These are phyloP conservation scores for Cololabis saira DNA, from an alignment of 2,113 vertebrate species.

Conservation along the genomic window DNA sequence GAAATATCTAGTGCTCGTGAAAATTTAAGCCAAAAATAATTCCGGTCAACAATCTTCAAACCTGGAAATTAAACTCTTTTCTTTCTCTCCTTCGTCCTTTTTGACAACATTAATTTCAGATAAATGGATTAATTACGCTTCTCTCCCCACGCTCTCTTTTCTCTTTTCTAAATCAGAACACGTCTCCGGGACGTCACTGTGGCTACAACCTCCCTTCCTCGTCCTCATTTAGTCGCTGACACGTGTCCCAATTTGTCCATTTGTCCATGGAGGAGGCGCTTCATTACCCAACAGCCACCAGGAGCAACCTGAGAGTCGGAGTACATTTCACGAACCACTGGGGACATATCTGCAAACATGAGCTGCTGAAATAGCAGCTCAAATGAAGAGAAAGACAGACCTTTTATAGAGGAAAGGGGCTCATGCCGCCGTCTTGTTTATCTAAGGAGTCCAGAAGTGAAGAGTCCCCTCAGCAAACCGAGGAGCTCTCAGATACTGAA, in stretches of 20 bases:
- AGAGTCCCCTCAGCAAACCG: neutral
- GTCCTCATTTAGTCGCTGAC: conserved; percentile 19
- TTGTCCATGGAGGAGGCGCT: neutral
- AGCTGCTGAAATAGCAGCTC: neutral
- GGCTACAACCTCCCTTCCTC: conserved; percentile 1
- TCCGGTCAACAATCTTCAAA: conserved; percentile 9
- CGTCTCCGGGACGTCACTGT: conserved; percentile 3
- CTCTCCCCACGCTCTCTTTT: neutral
- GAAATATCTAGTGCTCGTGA: neutral
- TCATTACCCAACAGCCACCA: conserved; percentile 8
- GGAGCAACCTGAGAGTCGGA: neutral
- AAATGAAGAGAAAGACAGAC: conserved; percentile 11
- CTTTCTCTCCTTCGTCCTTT: neutral
- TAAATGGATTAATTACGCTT: conserved; percentile 8
- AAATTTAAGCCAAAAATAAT: conserved; percentile 6
- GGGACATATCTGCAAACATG: neutral
- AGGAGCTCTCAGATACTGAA: conserved; percentile 7
- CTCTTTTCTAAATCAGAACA: conserved; percentile 13
- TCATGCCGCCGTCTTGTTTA: conserved; percentile 37
- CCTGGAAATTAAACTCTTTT: neutral
- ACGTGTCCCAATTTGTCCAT: conserved; percentile 43
- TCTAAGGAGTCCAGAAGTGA: conserved; percentile 5
- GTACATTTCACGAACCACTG: no score
- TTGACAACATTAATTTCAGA: conserved; percentile 7
- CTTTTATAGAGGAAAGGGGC: neutral